These are phyloP conservation scores for Diadema setosum DNA, from an alignment of 35 echinoderm and acorn worm species.

Conservation along the genomic window DNA sequence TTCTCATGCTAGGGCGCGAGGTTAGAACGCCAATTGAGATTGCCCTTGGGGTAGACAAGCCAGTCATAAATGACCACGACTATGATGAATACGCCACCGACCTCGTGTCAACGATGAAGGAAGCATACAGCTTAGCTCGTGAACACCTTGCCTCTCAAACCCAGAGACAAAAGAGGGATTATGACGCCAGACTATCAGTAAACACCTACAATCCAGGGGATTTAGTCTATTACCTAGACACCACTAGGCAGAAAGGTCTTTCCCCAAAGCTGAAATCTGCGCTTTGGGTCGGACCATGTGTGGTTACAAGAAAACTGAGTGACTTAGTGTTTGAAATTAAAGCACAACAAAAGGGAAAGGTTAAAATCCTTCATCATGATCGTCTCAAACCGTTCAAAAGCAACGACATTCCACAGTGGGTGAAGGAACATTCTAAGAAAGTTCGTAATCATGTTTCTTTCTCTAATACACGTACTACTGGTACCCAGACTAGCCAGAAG, in stretches of 20 bases:
- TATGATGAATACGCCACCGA: not conserved
- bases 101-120: not conserved
- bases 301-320: not conserved
- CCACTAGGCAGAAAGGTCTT: not conserved
- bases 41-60: not conserved
- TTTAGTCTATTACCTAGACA: not conserved
- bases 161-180: not conserved
- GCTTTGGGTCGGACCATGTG: not conserved
- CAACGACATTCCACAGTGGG: not conserved
- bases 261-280: not conserved
- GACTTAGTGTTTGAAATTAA: conserved; percentile 18
- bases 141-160: not conserved
- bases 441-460: not conserved
- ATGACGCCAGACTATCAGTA: not conserved
- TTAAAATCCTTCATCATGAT: conserved; percentile 1
- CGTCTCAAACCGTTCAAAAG: conserved; percentile 2
- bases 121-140: not conserved
- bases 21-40: not conserved
- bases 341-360: not conserved
- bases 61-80: not conserved
- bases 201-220: not conserved
- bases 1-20: conserved; percentile 34
- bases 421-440: not conserved
- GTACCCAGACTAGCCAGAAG: not conserved
- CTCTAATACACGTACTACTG: not conserved